phyloP scores from a whole-genome alignment of 2,888 invertebrate genomes.

The Cyclophora punctaria region DNA sequence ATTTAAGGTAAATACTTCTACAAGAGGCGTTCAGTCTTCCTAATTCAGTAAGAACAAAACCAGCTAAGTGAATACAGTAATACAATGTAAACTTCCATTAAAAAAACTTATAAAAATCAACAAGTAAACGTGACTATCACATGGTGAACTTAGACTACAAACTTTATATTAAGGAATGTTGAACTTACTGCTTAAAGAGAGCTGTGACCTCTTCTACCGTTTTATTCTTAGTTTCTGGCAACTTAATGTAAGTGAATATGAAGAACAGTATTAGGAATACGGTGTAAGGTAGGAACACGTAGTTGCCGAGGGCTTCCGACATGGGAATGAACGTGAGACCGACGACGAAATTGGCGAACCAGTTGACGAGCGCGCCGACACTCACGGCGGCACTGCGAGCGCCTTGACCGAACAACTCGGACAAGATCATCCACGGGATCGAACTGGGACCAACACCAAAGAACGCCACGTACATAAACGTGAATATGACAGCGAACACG shows the following conservation, averaged over 20 bases:
- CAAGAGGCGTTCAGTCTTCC: conserved; percentile 50
- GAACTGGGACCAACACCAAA: conserved; percentile 71
- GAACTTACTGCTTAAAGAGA: conserved; percentile 57
- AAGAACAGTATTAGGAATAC: conserved; percentile 61
- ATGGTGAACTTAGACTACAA: conserved; percentile 39
- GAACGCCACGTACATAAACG: conserved; percentile 64
- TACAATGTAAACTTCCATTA: conserved; percentile 4
- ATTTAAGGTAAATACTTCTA: conserved; percentile 33
- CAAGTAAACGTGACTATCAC: conserved; percentile 33
- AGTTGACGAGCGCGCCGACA: conserved; percentile 66
- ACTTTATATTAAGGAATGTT: conserved; percentile 37
- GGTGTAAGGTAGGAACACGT: conserved; percentile 65
- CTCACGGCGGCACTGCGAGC: conserved; percentile 68
- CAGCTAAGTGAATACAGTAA: not conserved
- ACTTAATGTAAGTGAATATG: conserved; percentile 59
- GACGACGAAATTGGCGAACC: conserved; percentile 72
- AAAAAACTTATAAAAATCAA: conserved; percentile 18
- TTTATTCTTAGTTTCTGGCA: conserved; percentile 70
- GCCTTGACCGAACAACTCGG: conserved; percentile 67
- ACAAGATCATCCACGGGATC: conserved; percentile 72
- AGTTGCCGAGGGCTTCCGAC: conserved; percentile 48
- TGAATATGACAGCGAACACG: conserved; percentile 64
- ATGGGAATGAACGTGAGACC: conserved; percentile 61
- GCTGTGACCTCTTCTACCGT: conserved; percentile 69
- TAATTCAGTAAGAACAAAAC: conserved; percentile 36